Base-by-base conservation (phyloP, 2,888 invertebrate genomes). In the Ellobium chinense region DNA sequence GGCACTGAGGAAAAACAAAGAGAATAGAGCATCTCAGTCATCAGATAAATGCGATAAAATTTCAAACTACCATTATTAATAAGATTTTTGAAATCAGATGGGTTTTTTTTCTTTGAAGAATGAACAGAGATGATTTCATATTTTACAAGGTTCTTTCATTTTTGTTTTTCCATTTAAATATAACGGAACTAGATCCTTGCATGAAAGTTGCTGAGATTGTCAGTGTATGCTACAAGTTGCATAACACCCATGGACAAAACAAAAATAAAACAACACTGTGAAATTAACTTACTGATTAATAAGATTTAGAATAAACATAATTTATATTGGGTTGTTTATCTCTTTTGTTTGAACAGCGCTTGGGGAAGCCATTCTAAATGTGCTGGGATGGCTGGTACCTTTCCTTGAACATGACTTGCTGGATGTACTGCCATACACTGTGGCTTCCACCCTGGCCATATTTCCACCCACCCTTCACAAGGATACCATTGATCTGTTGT, bases 391-490 rank as follows among this genome's bases (percentile, higher is more conserved):
- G 92, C 94, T 99, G 87, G 95, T 99, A 84, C 98, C 99, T 18
- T 99, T 99, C 94, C 94, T 99, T 91, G 99, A 99, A 93, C 96
- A 97, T 92, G 99, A 99, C 92, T 95, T 97, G 91, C 96, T 99
- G 87, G 99, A 99, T 94, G 97, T 97, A 90, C 94, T 99, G 88
- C 98, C 99, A 31, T 98, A 98, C 93, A 94, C 98, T 88, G 96
- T 98, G 69, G 98, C 99, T 73, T 97, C 97, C 88, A 96, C 98
- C 86, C 96, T 99, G 90, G 97, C 98, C 77, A 97, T 97, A 69
- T 95, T 99, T 91, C 99, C 99, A 0, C 95, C 95, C 70, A 95
- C 96, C 76, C 94, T 99, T 77, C 98, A 99, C 92, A 98, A 97
- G 94, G 98, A 98, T 90, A 97, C 99, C 85, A 95, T 99, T 77